Evolutionary conservation across 2,888 invertebrate genomes (phyloP).

Genomic region (Drosophila hamatofila): DNA sequence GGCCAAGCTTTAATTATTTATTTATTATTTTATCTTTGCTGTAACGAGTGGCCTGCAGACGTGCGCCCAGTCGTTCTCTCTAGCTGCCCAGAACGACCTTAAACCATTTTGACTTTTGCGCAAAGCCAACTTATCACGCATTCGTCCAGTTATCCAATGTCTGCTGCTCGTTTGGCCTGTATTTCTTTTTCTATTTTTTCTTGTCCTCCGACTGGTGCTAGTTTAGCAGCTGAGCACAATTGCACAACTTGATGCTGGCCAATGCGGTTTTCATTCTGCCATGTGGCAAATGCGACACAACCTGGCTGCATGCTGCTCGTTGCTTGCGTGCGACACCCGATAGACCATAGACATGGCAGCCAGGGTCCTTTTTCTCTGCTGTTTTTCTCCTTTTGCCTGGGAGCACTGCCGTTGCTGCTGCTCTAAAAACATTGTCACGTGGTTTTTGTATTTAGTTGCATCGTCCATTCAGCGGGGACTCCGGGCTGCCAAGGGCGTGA

Average conservation of each 20-base stretch:
- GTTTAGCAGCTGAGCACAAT: conserved; percentile 21
- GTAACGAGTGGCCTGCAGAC: background rate
- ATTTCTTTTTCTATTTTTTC: conserved; percentile 8
- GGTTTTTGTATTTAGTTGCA: conserved; percentile 77
- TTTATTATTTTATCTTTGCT: background rate
- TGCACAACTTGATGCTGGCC: conserved; percentile 52
- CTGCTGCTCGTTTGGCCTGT: conserved; percentile 11
- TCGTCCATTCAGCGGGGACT: conserved; percentile 34
- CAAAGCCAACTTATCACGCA: conserved; percentile 46
- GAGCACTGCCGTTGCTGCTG: conserved; percentile 10
- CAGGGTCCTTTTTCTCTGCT: background rate
- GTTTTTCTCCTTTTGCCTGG: background rate
- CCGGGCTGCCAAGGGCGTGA: conserved; percentile 11
- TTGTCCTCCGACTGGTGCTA: conserved; percentile 12
- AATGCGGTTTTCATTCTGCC: conserved; percentile 61
- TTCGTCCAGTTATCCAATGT: conserved; percentile 52
- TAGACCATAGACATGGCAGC: conserved; percentile 28
- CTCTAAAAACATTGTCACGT: conserved; percentile 77
- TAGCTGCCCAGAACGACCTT: background rate
- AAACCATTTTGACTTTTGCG: conserved; percentile 16
- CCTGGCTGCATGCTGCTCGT: conserved; percentile 25
- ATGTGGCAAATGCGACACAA: conserved; percentile 44
- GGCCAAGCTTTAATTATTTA: too few relatives aligned
- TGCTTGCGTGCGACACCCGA: conserved; percentile 22
- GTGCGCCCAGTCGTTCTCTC: background rate